Evolutionary conservation across 2,113 vertebrate genomes (phyloP), one percentile per base, ranked within the genome.

Genomic region (Lepus europaeus): DNA sequence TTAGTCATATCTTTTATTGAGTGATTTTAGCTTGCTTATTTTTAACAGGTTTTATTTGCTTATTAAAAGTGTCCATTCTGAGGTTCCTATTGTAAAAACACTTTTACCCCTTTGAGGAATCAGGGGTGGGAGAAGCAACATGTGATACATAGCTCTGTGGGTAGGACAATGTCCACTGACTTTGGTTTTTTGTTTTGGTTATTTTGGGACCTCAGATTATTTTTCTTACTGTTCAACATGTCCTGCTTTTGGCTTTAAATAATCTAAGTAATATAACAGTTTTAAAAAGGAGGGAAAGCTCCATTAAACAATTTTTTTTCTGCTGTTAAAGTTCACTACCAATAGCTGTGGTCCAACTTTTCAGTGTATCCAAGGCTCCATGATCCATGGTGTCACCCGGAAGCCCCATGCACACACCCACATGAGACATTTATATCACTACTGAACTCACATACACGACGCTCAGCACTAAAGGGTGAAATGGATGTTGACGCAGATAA

Each of bases 401-500:
- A 11, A 81, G 59, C 36, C 11, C 0, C 11, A 59, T 22, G 0
- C 31, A n/a, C 63, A 29, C 73, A 4, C 90, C 72, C 69, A 90
- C 9, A 0, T 0, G 19, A 70, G 81, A 70, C 77, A 49, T 31
- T 87, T 85, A 17, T 16, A 53, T 31, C 84, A 49, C 49, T 14
- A 4, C 0, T 49, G 77, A 96, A 94, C 86, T 97, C 92, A 87
- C 97, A 96, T 73, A 91, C 80, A 92, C 49, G 95, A 96, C 85
- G 89, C 96, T 95, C 68, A 93, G 95, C 97, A 97, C 97, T 95
- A 95, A 96, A 93, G 97, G 97, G 96, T 97, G 97, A 97, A 97
- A 97, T 87, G 97, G 97, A 97, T 93, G 97, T 95, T 98, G 97
- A 98, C 5, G 16, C 91, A 98, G 97, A 98, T 96, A 94, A 97